A percentile compares a stretch with the other conserved stretches of the same genome.
These are phyloP conservation scores for Bujurquina vittata DNA, from an alignment of 2,113 vertebrate genomes.

Conservation along the genomic window DNA sequence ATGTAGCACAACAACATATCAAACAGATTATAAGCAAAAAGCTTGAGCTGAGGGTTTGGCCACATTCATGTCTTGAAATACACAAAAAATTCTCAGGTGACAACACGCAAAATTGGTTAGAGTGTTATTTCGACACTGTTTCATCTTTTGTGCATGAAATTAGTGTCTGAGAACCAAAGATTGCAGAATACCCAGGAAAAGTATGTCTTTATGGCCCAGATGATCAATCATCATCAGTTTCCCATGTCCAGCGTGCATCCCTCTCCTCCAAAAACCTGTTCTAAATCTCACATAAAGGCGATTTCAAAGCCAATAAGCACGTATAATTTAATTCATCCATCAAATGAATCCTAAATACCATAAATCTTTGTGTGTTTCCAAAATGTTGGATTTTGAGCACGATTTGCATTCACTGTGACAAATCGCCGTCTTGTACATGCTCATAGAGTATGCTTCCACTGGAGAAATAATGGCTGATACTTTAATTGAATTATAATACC, in stretches of 20 bases:
- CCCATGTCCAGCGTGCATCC: neutral
- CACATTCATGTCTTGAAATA: neutral
- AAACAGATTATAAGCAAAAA: too few species aligned
- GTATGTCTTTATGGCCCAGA: neutral
- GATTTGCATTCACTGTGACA: slow-evolving; percentile 26
- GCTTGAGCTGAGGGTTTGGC: too few species aligned
- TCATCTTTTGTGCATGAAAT: neutral
- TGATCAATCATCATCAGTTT: neutral
- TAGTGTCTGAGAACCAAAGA: neutral
- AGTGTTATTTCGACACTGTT: too few species aligned
- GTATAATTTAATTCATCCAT: slow-evolving; percentile 17
- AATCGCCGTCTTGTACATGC: neutral
- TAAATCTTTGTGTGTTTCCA: neutral
- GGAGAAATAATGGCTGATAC: slow-evolving; percentile 23
- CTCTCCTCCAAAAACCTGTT: neutral
- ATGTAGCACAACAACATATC: neutral
- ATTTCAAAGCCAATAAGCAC: slow-evolving; percentile 9
- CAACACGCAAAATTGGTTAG: too few species aligned
- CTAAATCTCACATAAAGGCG: neutral
- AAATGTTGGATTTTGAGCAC: slow-evolving; percentile 9
- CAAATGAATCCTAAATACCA: neutral
- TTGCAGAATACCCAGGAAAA: neutral
- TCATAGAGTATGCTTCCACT: neutral
- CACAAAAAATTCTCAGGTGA: neutral
- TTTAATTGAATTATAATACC: slow-evolving; percentile 46